Evolutionary conservation across 2,888 invertebrate species (phyloP).

Genomic region (Protophormia terraenovae): DNA sequence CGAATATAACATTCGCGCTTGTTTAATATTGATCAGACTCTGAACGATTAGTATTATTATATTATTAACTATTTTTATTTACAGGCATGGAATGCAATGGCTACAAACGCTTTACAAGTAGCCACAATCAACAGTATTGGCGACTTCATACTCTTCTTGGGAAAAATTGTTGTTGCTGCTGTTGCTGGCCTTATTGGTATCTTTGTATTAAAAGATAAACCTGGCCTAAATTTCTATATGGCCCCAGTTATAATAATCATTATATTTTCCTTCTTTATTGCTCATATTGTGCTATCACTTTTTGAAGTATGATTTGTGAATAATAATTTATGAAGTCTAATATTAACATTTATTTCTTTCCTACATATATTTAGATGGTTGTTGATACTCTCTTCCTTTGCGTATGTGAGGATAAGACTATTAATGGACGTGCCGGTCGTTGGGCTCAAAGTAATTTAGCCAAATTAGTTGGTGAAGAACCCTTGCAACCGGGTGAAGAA

Average conservation of each 20-base stretch:
- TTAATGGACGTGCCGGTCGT: conserved; percentile 88
- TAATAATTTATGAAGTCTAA: neutral
- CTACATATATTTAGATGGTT: conserved; percentile 90
- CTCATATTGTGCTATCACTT: conserved; percentile 95
- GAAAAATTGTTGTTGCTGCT: conserved; percentile 89
- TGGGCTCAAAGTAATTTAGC: conserved; percentile 85
- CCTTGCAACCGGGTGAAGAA: conserved; percentile 79
- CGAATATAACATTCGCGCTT: no score
- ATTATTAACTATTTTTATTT: conserved; percentile 65
- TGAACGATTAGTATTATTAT: neutral
- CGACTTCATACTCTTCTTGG: conserved; percentile 95
- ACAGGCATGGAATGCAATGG: conserved; percentile 93
- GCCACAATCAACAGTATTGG: conserved; percentile 96
- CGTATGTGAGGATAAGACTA: conserved; percentile 94
- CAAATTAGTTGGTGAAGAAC: conserved; percentile 83
- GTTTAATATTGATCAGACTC: no score
- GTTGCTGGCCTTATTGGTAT: conserved; percentile 90
- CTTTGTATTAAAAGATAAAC: conserved; percentile 87
- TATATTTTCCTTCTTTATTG: conserved; percentile 94
- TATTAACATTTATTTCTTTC: neutral
- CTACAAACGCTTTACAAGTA: conserved; percentile 92
- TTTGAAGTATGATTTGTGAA: conserved; percentile 89
- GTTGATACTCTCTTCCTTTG: conserved; percentile 96
- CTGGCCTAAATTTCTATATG: conserved; percentile 90
- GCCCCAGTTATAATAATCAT: conserved; percentile 92